Base-by-base conservation (phyloP, 2,113 vertebrate species). In the Piaya cayana region DNA sequence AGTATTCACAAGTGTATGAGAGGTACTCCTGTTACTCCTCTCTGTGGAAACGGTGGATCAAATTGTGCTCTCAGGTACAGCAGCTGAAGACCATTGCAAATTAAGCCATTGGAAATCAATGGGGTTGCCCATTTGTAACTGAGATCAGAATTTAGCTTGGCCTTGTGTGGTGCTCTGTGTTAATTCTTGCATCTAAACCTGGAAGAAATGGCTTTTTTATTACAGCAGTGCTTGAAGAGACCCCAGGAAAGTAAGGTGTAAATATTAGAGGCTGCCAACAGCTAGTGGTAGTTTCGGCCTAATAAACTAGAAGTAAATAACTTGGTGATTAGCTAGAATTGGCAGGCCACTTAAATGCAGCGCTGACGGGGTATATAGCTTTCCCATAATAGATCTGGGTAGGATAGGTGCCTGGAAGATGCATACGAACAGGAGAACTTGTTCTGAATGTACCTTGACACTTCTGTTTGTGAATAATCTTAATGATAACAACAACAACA, bases 271-370 rank as follows among this genome's bases (percentile, higher is more conserved):
- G 91, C 96, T 96, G 96, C 96, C 96, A 97, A 69, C 60, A 82
- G 95, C 93, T 97, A 89, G 88, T 97, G 98, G 98, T 98, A 98
- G 98, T 97, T 97, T 97, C 97, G 82, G 97, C 98, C 98, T 98
- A 98, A 98, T 98, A 98, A 98, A 98, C 97, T 97, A 96, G 91
- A 94, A 96, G 97, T 98, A 98, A 98, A 98, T 98, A 98, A 96
- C 60, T 78, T 32, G 75, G 93, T 93, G 97, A 97, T 96, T 93
- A 93, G 94, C 50, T 53, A 82, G 94, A 93, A 98, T 98, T 97
- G 97, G 98, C 98, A 98, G 98, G 77, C 89, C 87, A 88, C n/a
- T 90, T 95, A 86, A 93, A 90, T 16, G 26, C 91, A 77, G 91
- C 6, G 3, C 86, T 95, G 90, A 62, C 64, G 82, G 62, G 78